Evolutionary conservation across 2,113 vertebrate genomes (phyloP), one percentile per base, ranked within the genome.

Genomic region (Etia nguti): DNA sequence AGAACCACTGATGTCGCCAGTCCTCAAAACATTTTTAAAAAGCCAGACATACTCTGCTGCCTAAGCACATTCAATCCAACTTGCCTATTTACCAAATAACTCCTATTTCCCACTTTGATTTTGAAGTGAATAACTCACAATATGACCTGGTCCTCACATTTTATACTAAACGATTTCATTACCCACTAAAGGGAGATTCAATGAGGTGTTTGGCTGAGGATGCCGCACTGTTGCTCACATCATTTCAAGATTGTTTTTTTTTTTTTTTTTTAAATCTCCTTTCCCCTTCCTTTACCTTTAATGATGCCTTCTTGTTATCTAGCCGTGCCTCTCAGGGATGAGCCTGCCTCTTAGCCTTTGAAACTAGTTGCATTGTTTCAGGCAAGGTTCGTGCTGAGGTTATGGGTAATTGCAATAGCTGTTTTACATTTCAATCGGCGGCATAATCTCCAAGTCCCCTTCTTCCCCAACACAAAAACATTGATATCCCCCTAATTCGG

Each of bases 341-440:
- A 12, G 86, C 82, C 91, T 93, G 88, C 83, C 68, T 93, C 92
- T 84, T 91, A 92, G 93, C 88, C 95, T 95, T 95, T 95, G 90
- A 95, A 96, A 94, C 88, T 83, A 87, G 89, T 86, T 87, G 82
- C 79, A 91, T 95, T 94, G 93, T 96, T 94, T 95, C 91, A 95
- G 84, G 85, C 80, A 80, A 96, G 93, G 93, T 95, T 96, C 92
- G 83, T 34, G 15, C 86, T 86, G 88, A 95, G 94, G 95, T 95
- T 95, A 95, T 95, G 93, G 90, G 89, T 95, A 96, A 95, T 95
- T 95, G 93, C 92, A 88, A 92, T 79, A 90, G 92, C 93, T 92
- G 86, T 93, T 96, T 96, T 95, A 94, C 94, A 96, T 96, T 95
- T 95, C 92, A 95, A 95, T 94, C 91, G 90, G 57, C 18, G 9